Evolutionary conservation across 2,113 vertebrate genomes (phyloP), one percentile per base, ranked within the genome.

Genomic region (Lathamus discolor): DNA sequence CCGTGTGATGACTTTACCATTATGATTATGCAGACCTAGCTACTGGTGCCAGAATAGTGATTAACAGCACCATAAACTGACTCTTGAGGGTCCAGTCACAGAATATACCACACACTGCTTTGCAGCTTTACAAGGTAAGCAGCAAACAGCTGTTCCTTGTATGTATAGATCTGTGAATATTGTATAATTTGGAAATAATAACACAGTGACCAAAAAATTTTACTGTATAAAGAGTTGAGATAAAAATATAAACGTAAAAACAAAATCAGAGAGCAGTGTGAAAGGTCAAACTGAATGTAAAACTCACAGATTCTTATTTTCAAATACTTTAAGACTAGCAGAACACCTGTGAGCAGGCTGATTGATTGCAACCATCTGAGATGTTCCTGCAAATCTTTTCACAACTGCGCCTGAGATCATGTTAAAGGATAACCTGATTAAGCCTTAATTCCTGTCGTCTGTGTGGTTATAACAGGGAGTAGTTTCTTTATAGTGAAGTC

Each of bases 1-100:
- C 17, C 13, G 67, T 46, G 11, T 80, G 43, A 75, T 35, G 10
- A 68, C 39, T 75, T 92, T 27, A 88, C 86, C 8, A n/a, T 54
- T 54, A 55, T 41, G n/a, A n/a, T 83, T 83, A 41, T 68, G 13
- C 63, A 98, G 98, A 97, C 31, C 97, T 98, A 77, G 98, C 97
- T 3, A 97, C 98, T 5, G 97, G 98, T 17, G 98, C 98, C 6
- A 96, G 97, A 86, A 98, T 92, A 72, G 95, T 98, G 81, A 98
- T 98, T 91, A 98, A 98, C 72, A 96, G 98, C 46, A 90, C 92
- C 97, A 98, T 92, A 97, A 98, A 89, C 96, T 98, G 70, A 98
- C 97, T 6, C 97, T 98, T 88, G 97, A 98, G 67, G 97, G 98
- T 89, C 97, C 97, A 1, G 98, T 97, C 63, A 98, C 97, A 1